A percentile compares a stretch with the other conserved stretches of the same genome.
Conservation (phyloP, 2,888 invertebrate species). For the Amphiduros pacificus region DNA sequence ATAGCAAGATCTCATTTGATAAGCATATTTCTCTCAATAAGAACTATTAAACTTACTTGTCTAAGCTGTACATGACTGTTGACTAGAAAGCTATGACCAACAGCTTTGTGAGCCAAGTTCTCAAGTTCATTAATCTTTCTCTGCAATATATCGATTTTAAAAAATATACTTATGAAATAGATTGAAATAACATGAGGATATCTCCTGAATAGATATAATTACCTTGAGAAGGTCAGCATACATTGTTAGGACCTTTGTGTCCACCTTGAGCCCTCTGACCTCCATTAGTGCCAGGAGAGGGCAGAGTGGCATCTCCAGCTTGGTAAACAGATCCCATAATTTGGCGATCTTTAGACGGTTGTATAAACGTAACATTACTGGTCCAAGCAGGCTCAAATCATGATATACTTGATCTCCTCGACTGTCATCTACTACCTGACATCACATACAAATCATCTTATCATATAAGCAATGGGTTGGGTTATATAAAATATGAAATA, state of each 20-base stretch:
- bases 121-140: slow-evolving; percentile 38
- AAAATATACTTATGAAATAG: neutral
- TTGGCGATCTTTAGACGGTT: slow-evolving; percentile 33
- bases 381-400: slow-evolving; percentile 20
- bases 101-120: slow-evolving; percentile 36
- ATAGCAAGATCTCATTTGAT: too few relatives aligned
- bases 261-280: slow-evolving; percentile 35
- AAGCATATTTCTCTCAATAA: too few relatives aligned
- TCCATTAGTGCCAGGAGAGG: slow-evolving; percentile 49
- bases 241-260: slow-evolving; percentile 35
- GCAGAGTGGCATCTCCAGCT: slow-evolving; percentile 42
- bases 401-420: too few relatives aligned
- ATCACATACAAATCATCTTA: too few relatives aligned
- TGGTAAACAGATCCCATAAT: slow-evolving; percentile 39
- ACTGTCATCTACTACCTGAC: too few relatives aligned
- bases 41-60: slow-evolving; percentile 43
- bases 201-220: slow-evolving; percentile 1
- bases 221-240: slow-evolving; percentile 47
- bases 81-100: slow-evolving; percentile 39
- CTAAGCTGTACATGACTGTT: slow-evolving; percentile 49
- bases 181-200: neutral
- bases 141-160: slow-evolving; percentile 24
- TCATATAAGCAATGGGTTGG: too few relatives aligned
- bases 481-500: too few relatives aligned
- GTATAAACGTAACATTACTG: slow-evolving; percentile 21